Evolutionary conservation across 2,888 invertebrate species (phyloP).

Genomic region (Oscheius sp.): DNA sequence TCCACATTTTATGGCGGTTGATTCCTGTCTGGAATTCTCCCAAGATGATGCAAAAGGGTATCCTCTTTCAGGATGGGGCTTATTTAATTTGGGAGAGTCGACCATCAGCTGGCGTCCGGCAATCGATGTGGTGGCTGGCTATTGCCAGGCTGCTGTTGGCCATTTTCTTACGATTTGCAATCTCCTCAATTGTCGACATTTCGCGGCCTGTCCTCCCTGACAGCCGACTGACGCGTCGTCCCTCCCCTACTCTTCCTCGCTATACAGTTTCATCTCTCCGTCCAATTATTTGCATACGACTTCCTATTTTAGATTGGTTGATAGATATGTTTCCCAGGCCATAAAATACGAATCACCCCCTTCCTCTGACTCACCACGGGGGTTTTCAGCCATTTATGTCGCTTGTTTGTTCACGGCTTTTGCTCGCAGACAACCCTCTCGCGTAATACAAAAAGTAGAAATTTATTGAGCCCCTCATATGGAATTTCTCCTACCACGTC

Average conservation of each 20-base stretch:
- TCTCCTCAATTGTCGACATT: neutral
- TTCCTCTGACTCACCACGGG: neutral
- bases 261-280: neutral
- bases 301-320: neutral
- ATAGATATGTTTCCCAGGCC: no score
- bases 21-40: neutral
- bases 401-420: no score
- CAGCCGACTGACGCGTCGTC: conserved; percentile 1
- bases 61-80: no score
- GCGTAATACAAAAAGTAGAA: no score
- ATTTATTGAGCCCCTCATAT: no score
- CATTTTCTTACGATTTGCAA: conserved; percentile 1
- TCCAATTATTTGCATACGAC: neutral
- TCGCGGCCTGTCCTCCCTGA: neutral
- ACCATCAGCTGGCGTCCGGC: neutral
- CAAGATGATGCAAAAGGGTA: neutral
- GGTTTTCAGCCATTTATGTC: no score
- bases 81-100: no score
- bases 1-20: neutral
- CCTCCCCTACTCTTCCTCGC: neutral
- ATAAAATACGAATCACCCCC: no score
- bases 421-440: no score
- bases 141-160: conserved; percentile 4
- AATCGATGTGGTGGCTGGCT: conserved; percentile 5
- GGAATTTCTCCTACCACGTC: no score